phyloP scores from a whole-genome alignment of 2,888 invertebrate genomes.

The Coelopa pilipes region DNA sequence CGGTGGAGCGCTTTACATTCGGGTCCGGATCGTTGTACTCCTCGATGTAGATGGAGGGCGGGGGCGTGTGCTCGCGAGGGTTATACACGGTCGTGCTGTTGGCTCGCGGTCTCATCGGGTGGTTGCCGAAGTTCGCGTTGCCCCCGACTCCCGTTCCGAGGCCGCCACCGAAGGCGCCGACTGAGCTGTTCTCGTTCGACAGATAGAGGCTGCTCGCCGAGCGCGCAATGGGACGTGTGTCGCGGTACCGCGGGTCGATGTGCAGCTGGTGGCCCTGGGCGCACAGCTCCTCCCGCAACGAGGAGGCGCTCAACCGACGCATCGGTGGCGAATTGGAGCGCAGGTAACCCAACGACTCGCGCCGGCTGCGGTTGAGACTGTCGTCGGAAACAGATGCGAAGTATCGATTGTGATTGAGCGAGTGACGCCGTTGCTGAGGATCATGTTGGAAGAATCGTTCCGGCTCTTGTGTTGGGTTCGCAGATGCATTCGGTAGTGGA shows the following conservation, averaged over 20 bases:
- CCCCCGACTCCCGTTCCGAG: constrained; percentile 4
- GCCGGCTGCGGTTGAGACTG: constrained; percentile 60
- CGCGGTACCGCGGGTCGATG: constrained; percentile 66
- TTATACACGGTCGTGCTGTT: constrained; percentile 44
- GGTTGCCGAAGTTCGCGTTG: constrained; percentile 22
- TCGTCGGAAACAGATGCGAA: constrained; percentile 65
- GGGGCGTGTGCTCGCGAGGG: constrained; percentile 49
- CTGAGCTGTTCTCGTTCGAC: constrained; percentile 45
- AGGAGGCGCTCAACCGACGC: constrained; percentile 62
- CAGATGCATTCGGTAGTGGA: constrained; percentile 15
- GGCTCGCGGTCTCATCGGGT: constrained; percentile 51
- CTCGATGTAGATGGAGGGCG: constrained; percentile 65
- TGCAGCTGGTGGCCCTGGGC: constrained; percentile 62
- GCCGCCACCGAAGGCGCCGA: constrained; percentile 37
- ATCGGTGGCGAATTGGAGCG: constrained; percentile 56
- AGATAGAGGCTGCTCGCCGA: constrained; percentile 62
- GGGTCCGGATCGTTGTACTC: constrained; percentile 60
- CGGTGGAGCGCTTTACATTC: constrained; percentile 56
- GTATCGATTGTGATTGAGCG: constrained; percentile 52
- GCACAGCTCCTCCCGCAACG: constrained; percentile 63
- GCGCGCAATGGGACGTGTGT: constrained; percentile 63
- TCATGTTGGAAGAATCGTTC: constrained; percentile 36
- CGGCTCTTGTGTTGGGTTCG: constrained; percentile 40
- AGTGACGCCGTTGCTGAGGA: constrained; percentile 50
- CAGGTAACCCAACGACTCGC: constrained; percentile 54